Conservation (phyloP, 2,113 vertebrate genomes). For the Tyrannus savana region DNA sequence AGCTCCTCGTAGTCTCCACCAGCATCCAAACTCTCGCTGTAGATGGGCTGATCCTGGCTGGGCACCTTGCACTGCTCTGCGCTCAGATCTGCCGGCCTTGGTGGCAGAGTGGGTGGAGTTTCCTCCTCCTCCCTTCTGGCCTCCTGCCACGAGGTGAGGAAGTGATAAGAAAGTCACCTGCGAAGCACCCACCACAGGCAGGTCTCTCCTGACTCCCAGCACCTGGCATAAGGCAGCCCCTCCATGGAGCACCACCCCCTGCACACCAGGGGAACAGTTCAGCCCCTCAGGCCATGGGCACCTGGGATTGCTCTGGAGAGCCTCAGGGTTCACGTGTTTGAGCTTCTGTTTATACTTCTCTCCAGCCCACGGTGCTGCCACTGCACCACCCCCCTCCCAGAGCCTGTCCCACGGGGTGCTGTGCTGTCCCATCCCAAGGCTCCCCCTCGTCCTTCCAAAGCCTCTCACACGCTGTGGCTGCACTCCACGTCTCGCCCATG, state of each 20-base stretch:
- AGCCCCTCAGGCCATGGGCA: background rate
- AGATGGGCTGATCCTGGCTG: conserved; percentile 40
- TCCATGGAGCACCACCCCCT: background rate
- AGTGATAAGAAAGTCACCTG: background rate
- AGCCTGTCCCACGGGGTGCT: accelerated
- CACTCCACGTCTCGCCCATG: background rate
- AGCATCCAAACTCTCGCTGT: background rate
- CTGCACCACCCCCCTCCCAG: background rate
- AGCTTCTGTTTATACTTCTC: background rate
- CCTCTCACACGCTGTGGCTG: background rate
- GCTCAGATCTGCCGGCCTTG: conserved; percentile 15
- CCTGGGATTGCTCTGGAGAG: background rate
- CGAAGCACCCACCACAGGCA: background rate
- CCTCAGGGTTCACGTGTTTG: background rate
- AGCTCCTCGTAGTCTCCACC: conserved; percentile 82
- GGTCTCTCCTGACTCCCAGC: background rate
- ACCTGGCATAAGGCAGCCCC: background rate
- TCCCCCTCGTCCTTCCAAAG: background rate
- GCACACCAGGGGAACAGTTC: background rate
- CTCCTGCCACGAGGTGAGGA: conserved; percentile 2
- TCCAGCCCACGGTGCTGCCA: background rate
- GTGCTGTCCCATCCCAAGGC: background rate
- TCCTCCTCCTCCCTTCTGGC: background rate
- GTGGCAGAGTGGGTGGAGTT: conserved; percentile 66
- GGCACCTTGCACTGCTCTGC: conserved; percentile 20